A percentile compares a stretch with the other conserved stretches of the same genome.
phyloP scores from a whole-genome alignment of 2,113 vertebrate species.

The Zeus faber region DNA sequence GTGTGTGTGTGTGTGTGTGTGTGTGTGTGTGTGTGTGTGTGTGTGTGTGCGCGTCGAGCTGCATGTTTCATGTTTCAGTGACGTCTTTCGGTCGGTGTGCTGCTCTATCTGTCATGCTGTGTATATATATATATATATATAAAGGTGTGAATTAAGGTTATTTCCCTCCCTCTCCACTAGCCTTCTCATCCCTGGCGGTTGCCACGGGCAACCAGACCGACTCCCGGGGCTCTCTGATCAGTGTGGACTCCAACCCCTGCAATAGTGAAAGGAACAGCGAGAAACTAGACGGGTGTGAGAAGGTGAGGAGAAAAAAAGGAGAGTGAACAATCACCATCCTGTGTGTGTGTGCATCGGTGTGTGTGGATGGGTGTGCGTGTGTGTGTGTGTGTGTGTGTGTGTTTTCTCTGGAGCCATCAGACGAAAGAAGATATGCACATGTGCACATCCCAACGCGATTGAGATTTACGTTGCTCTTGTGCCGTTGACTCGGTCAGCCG shows the following conservation, averaged over 20 bases:
- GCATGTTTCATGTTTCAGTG: background rate
- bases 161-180: constrained; percentile 61
- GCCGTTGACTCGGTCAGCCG: too few relatives aligned
- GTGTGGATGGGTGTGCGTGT: too few relatives aligned
- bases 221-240: constrained; percentile 93
- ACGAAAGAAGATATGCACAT: too few relatives aligned
- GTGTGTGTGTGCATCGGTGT: too few relatives aligned
- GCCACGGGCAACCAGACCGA: constrained; percentile 92
- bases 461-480: too few relatives aligned
- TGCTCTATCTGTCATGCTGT: too few relatives aligned
- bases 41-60: background rate
- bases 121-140: too few relatives aligned
- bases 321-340: too few relatives aligned
- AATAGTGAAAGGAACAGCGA: constrained; percentile 94
- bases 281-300: constrained; percentile 93
- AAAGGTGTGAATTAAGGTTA: constrained; percentile 30
- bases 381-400: too few relatives aligned
- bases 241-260: constrained; percentile 96
- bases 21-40: constrained; percentile 3
- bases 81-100: background rate
- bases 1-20: background rate
- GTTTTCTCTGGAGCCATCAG: too few relatives aligned
- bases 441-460: too few relatives aligned
- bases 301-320: constrained; percentile 84
- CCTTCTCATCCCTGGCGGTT: constrained; percentile 95